Evolutionary conservation across 2,797 vertebrate species (phyloP).

Genomic region (Selene dorsalis): DNA sequence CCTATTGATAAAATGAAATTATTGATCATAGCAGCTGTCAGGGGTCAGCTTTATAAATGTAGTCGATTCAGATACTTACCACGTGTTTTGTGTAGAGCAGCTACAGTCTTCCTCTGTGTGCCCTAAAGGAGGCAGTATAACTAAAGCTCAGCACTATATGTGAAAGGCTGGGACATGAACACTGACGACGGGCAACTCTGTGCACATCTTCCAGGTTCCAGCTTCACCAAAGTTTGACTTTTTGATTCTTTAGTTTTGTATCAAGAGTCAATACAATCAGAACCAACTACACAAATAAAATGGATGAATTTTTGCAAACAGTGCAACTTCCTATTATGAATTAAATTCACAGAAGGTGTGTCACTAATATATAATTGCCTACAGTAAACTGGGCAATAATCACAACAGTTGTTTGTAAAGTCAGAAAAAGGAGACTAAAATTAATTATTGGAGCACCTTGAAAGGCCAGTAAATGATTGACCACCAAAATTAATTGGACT

Average conservation of each 20-base stretch:
- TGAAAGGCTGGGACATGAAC: neutral
- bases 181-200: neutral
- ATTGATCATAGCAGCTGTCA: neutral
- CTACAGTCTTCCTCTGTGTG: neutral
- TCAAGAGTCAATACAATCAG: no score
- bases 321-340: neutral
- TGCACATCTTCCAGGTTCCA: neutral
- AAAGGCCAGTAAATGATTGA: neutral
- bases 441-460: neutral
- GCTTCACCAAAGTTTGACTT: no score
- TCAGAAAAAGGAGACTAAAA: neutral
- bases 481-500: neutral
- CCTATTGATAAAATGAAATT: neutral
- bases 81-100: no score
- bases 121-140: neutral
- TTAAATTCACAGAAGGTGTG: neutral
- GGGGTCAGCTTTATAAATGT: no score
- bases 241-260: neutral
- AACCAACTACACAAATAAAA: neutral
- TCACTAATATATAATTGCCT: constrained; percentile 16
- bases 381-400: constrained; percentile 4
- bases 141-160: constrained; percentile 2
- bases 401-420: neutral
- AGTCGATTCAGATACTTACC: no score
- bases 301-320: constrained; percentile 16